A percentile compares a stretch with the other conserved stretches of the same genome.
These are phyloP conservation scores for Apis florea DNA, from an alignment of 1,140 invertebrate species.

Conservation along the genomic window DNA sequence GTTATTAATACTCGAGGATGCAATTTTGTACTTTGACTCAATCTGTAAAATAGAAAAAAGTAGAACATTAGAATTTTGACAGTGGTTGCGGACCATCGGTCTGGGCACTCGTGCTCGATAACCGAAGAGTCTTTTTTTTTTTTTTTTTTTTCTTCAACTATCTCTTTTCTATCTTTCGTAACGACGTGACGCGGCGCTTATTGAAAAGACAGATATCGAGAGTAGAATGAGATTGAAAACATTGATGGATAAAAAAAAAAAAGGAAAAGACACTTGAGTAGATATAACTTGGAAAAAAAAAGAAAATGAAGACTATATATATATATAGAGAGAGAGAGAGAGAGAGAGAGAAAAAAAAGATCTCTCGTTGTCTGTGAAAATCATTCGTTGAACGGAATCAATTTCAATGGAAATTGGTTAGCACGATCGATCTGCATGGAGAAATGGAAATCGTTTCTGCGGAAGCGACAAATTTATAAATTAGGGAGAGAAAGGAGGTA, in stretches of 20 bases:
- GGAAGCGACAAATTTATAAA: not conserved
- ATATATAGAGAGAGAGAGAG: too few relatives aligned
- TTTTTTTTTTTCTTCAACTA: not conserved
- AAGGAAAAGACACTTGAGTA: not conserved
- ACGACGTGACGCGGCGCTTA: conserved; percentile 6
- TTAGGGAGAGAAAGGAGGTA: conserved; percentile 11
- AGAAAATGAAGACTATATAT: not conserved
- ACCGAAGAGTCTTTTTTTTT: conserved; percentile 6
- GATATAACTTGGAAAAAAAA: conserved; percentile 1
- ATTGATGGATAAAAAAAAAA: not conserved
- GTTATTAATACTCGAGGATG: conserved; percentile 97
- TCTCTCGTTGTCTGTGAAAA: not conserved
- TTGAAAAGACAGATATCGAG: not conserved
- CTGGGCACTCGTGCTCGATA: conserved; percentile 39
- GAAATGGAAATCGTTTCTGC: not conserved
- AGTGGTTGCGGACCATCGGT: conserved; percentile 67
- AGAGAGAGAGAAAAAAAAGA: not conserved
- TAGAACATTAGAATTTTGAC: conserved; percentile 85
- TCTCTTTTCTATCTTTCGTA: not conserved
- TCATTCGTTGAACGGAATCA: not conserved
- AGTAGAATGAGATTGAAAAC: conserved; percentile 8
- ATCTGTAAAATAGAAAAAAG: conserved; percentile 96
- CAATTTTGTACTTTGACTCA: conserved; percentile 99
- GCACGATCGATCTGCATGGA: not conserved
- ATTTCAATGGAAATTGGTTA: conserved; percentile 9